Evolutionary conservation across 2,113 vertebrate species (phyloP).

Genomic region (Hydropotes inermis): DNA sequence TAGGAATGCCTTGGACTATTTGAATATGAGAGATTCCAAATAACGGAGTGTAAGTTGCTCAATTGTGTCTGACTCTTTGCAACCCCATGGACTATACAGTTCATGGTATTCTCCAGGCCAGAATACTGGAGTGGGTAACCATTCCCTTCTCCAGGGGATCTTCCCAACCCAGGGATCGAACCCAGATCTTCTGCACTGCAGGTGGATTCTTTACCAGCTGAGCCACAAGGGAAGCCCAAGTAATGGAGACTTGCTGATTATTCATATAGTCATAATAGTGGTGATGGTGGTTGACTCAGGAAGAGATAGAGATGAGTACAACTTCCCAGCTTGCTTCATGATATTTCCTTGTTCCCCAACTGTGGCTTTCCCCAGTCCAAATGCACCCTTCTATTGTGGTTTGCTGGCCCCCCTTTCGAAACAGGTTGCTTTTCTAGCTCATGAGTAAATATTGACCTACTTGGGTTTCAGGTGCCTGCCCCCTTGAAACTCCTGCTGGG

Average conservation of each 20-base stretch:
- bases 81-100: neutral
- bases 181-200: neutral
- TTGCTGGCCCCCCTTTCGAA: neutral
- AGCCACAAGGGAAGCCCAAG: neutral
- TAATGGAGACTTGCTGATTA: neutral
- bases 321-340: neutral
- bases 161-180: neutral
- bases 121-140: neutral
- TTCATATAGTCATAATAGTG: neutral
- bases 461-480: constrained; percentile 51
- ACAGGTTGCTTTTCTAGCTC: constrained; percentile 49
- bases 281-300: neutral
- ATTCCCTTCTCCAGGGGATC: neutral
- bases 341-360: neutral
- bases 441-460: constrained; percentile 66
- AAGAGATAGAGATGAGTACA: neutral
- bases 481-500: neutral
- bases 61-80: neutral
- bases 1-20: neutral
- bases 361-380: neutral
- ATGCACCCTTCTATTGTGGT: neutral
- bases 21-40: neutral
- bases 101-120: neutral
- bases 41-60: neutral
- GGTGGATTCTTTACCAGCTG: neutral